Base-by-base conservation (phyloP, 1,140 invertebrate genomes). In the Diploscapter pachys region DNA sequence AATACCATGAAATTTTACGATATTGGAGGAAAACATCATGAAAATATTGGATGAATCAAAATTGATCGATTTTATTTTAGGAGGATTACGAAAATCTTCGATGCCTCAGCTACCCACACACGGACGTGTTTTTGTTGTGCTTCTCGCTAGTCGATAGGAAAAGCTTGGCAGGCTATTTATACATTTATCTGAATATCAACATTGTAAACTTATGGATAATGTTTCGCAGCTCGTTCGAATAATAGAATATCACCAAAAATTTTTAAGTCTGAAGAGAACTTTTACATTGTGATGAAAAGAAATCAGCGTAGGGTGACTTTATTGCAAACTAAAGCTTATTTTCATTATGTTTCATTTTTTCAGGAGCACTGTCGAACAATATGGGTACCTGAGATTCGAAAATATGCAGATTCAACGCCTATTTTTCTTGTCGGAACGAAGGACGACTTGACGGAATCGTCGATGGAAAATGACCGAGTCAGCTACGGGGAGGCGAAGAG, bases 371-470 rank as follows among this genome's bases (percentile, higher is more conserved):
- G 78, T 59, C 53, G 63, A 8, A 63, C 72, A 8, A 62, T 66
- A 4, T 79, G 78, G 78, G 71, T 79, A 51, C 76, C 76, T 11
- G 78, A 79, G 61, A 79, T 79, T 31, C 11, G 78, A 63, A 75
- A 79, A 56, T 79, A 79, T 63, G 77, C 77, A 13, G 72, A 79
- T 64, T 64, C 78, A 13, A 72, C 75, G n/a, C 78, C 78, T 4
- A 72, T 79, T 5, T 68, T 79, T 49, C 59, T 79, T n/a, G 80
- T 81, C 48, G 80, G 80, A 50, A 81, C 80, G 4, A 77, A 81
- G 67, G 69, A 70, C n/a, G 80, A 81, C 63, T 59, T 81, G 6
- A 55, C 76, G 52, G 71, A 78, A 6, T 51, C 31, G 9, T 65
- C 79, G 13, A 81, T 85, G 75, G 72, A 83, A 13, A 74, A 82